Evolutionary conservation across 1,140 invertebrate species (phyloP), one percentile per base, ranked within the genome.

Genomic region (Pseudomyrmex concolor): DNA sequence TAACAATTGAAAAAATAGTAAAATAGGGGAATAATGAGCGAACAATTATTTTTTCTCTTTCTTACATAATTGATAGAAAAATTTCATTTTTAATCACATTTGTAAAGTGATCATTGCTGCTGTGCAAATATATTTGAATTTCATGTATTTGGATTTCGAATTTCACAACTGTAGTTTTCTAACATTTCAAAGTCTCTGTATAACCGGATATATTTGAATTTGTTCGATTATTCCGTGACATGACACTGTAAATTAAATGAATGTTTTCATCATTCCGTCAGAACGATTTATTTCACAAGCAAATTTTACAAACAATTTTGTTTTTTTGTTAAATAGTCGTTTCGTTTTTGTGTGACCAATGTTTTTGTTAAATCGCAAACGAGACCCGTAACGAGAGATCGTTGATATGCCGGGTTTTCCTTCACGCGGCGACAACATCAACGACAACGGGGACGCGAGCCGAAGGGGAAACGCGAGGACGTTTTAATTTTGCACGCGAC

Each of bases 401-500:
- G 43, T 64, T 78, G 55, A 59, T 84, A 80, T 55, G 59, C 80
- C 13, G 25, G 50, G 55, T 70, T 57, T 74, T 74, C 45, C 50
- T 50, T 45, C 68, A 48, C 45, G 22, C 62, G 62, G 45, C 51
- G 25, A 78, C 74, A 51, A 84, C 70, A 68, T 78, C 76, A 71
- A 71, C 22, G 73, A 3, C 0, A 57, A 73, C 45, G 63, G 71
- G 51, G 60, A 57, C 60, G 64, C 45, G 25, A 51, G 13, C 45
- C n/a, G 25, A 55, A 66, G 15, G 17, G 54, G 51, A 10, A 45
- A 55, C 50, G 62, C 60, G 66, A 54, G 60, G 86, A 67, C 72
- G 86, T 88, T 89, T 91, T 90, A 90, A 90, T 89, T 89, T 88
- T 78, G 68, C 85, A 88, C 84, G 78, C 81, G 77, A 88, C 88